phyloP scores from a whole-genome alignment of 2,888 invertebrate species.

The Drosophila yooni region DNA sequence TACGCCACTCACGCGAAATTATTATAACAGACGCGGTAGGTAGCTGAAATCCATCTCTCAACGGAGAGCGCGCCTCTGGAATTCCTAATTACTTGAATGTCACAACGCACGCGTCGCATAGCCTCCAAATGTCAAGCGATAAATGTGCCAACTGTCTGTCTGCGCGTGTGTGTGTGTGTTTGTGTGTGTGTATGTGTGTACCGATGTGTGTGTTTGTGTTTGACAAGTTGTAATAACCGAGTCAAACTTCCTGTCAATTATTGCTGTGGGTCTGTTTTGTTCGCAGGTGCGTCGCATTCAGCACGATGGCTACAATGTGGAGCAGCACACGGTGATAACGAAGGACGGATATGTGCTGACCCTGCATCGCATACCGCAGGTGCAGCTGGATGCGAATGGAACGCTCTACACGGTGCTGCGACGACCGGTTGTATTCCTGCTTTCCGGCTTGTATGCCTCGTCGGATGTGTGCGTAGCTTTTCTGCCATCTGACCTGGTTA shows the following conservation, averaged over 20 bases:
- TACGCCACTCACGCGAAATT: constrained; percentile 80
- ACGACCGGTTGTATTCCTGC: constrained; percentile 81
- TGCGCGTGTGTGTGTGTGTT: constrained; percentile 2
- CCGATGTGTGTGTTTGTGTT: constrained; percentile 20
- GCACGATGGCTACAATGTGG: constrained; percentile 85
- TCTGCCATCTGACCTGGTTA: constrained; percentile 15
- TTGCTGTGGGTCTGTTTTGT: neutral
- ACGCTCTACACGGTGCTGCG: constrained; percentile 59
- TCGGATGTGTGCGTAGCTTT: constrained; percentile 77
- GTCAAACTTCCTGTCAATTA: constrained; percentile 45
- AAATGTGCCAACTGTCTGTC: constrained; percentile 67
- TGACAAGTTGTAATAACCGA: constrained; percentile 34
- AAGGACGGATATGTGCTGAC: constrained; percentile 83
- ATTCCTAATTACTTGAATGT: constrained; percentile 72
- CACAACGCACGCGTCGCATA: constrained; percentile 77
- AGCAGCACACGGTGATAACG: constrained; percentile 87
- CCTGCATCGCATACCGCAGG: constrained; percentile 82
- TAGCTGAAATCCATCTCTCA: constrained; percentile 28
- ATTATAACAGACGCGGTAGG: constrained; percentile 85
- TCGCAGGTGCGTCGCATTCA: constrained; percentile 83
- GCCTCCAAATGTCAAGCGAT: constrained; percentile 75
- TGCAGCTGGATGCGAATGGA: constrained; percentile 57
- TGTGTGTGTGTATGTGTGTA: constrained; percentile 6
- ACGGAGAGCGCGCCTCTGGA: constrained; percentile 48
- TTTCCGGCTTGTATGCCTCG: constrained; percentile 83